These are phyloP conservation scores for Aurelia sp. DNA, from an alignment of 30 jellyfish, hydroid and myxozoan species.

Conservation along the genomic window DNA sequence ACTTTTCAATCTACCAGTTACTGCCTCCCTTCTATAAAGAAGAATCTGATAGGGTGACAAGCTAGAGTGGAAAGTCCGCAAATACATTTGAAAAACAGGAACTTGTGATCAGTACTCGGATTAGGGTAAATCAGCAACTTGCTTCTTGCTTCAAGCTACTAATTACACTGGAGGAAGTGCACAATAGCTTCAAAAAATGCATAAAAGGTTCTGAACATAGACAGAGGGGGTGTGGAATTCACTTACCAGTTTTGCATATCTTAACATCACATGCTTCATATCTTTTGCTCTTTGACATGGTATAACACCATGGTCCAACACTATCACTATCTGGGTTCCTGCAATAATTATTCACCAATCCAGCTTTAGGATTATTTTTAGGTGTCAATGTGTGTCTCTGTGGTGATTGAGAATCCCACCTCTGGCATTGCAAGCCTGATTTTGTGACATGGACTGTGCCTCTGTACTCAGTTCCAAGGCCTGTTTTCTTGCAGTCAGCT, in stretches of 20 bases:
- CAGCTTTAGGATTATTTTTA: conserved; percentile 11
- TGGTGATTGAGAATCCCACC: conserved; percentile 54
- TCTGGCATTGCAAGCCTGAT: conserved; percentile 49
- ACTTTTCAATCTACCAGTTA: too few relatives aligned
- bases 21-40: too few relatives aligned
- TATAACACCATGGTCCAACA: conserved; percentile 63
- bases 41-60: too few relatives aligned
- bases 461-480: conserved; percentile 17
- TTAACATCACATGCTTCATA: conserved; percentile 35
- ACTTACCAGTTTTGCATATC: conserved; percentile 21
- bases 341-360: conserved; percentile 30
- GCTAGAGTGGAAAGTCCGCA: too few relatives aligned
- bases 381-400: conserved; percentile 33
- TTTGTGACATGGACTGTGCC: conserved; percentile 21
- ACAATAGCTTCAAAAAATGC: too few relatives aligned
- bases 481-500: conserved; percentile 36
- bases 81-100: too few relatives aligned
- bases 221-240: not conserved
- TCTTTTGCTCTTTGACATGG: conserved; percentile 21
- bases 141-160: too few relatives aligned
- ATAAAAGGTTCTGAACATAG: too few relatives aligned
- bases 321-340: conserved; percentile 57
- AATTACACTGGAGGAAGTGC: too few relatives aligned
- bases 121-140: too few relatives aligned
- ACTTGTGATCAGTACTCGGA: too few relatives aligned